phyloP scores from a whole-genome alignment of 2,888 invertebrate genomes.

The Drosophila lutescens region DNA sequence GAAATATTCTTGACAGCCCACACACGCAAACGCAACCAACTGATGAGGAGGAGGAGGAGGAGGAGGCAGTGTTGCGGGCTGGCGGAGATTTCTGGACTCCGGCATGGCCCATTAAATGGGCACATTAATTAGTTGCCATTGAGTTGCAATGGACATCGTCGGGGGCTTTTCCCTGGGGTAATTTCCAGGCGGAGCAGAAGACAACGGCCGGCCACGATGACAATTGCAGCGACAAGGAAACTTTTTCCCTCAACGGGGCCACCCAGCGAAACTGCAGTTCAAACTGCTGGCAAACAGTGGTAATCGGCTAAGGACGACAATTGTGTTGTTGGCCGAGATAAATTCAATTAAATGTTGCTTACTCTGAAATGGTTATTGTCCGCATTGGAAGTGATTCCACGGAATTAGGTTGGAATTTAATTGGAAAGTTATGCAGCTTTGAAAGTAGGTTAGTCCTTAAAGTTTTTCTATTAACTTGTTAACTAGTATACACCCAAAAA shows the following conservation, averaged over 20 bases:
- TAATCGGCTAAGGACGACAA: slow-evolving; percentile 17
- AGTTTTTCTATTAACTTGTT: too few relatives aligned
- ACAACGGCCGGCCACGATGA: slow-evolving; percentile 30
- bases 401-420: background rate
- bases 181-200: slow-evolving; percentile 25
- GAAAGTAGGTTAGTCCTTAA: background rate
- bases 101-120: slow-evolving; percentile 69
- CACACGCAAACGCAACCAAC: slow-evolving; percentile 54
- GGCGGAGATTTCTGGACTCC: slow-evolving; percentile 34
- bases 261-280: slow-evolving; percentile 39
- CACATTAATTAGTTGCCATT: slow-evolving; percentile 75
- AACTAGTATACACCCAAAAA: too few relatives aligned
- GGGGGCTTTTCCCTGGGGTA: slow-evolving; percentile 48
- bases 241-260: slow-evolving; percentile 38
- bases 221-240: slow-evolving; percentile 44
- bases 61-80: background rate
- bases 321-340: slow-evolving; percentile 3
- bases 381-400: background rate
- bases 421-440: background rate
- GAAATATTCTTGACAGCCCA: slow-evolving; percentile 68
- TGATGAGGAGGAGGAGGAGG: background rate
- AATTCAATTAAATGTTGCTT: slow-evolving; percentile 23
- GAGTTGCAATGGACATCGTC: slow-evolving; percentile 55
- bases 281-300: slow-evolving; percentile 19
- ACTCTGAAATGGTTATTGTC: background rate